Evolutionary conservation across 2,797 vertebrate species (phyloP).

Genomic region (Triplophysa bombifrons): DNA sequence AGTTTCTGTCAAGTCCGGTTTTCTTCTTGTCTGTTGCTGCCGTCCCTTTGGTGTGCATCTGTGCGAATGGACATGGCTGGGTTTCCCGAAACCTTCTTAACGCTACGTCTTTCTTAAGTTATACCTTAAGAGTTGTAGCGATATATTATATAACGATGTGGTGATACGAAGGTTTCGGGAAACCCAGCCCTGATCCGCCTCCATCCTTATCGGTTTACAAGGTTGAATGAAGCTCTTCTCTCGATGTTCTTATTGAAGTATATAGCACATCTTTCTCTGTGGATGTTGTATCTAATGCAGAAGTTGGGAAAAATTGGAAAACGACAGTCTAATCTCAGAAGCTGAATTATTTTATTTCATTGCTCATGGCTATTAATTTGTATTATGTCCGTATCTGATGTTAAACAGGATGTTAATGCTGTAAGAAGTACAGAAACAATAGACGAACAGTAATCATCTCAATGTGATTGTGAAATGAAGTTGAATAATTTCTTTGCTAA

Average conservation of each 20-base stretch:
- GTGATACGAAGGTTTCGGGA: no score
- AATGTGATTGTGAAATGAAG: conserved; percentile 24
- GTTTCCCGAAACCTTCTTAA: no score
- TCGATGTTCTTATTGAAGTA: conserved; percentile 15
- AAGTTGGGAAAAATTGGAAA: conserved; percentile 25
- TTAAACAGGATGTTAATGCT: conserved; percentile 20
- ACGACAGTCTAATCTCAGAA: conserved; percentile 31
- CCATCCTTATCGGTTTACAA: conserved; percentile 36
- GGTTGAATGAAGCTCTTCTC: conserved; percentile 6
- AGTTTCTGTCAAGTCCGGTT: conserved; percentile 27
- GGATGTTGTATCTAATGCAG: conserved; percentile 32
- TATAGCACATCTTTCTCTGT: conserved; percentile 1
- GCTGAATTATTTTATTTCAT: conserved; percentile 25
- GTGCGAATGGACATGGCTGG: conserved; percentile 43
- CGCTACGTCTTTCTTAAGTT: no score
- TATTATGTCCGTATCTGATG: conserved; percentile 37
- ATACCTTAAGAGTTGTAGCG: no score
- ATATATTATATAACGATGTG: no score
- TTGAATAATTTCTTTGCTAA: conserved; percentile 27
- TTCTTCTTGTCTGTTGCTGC: conserved; percentile 42
- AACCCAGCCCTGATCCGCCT: conserved; percentile 26
- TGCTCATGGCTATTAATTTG: conserved; percentile 35
- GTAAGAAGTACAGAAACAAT: background rate
- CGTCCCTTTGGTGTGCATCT: conserved; percentile 35
- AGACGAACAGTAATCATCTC: conserved; percentile 7